A percentile compares a stretch with the other conserved stretches of the same genome.
These are phyloP conservation scores for Pelmatolapia mariae DNA, from an alignment of 2,113 vertebrate genomes.

Conservation along the genomic window DNA sequence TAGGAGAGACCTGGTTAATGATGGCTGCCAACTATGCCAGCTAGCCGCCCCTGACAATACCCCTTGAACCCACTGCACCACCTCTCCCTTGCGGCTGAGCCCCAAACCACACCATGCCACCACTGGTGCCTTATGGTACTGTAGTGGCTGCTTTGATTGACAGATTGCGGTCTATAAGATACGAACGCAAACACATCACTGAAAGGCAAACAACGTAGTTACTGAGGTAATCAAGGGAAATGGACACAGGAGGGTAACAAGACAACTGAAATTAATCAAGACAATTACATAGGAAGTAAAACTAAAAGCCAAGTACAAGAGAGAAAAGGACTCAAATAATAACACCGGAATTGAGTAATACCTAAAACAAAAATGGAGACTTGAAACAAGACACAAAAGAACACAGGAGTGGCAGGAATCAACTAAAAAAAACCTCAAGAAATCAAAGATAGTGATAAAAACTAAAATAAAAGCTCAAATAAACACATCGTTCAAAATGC, in stretches of 20 bases:
- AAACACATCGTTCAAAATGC: not conserved
- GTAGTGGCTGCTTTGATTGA: not conserved
- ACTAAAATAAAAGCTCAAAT: not conserved
- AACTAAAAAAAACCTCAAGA: not conserved
- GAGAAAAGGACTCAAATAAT: not conserved
- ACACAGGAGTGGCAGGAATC: not conserved
- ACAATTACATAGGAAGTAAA: not conserved
- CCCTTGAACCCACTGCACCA: not conserved
- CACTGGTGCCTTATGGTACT: not conserved
- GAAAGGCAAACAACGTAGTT: not conserved
- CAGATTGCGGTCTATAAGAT: not conserved
- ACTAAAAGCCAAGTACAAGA: not conserved
- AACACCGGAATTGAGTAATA: not conserved
- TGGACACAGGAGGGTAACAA: not conserved
- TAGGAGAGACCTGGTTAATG: not conserved
- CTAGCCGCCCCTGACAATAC: not conserved
- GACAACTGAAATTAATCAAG: not conserved
- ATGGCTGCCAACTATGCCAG: not conserved
- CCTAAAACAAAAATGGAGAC: not conserved
- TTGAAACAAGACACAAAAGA: not conserved
- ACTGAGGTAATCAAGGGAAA: not conserved
- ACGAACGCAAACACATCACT: not conserved
- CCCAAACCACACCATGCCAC: not conserved
- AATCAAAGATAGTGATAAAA: not conserved
- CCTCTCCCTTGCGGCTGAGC: not conserved